Percentiles rank a stretch among this genome's conserved stretches.
Conservation (phyloP, 2,888 invertebrate genomes). For the Trissolcus brochymenae region DNA sequence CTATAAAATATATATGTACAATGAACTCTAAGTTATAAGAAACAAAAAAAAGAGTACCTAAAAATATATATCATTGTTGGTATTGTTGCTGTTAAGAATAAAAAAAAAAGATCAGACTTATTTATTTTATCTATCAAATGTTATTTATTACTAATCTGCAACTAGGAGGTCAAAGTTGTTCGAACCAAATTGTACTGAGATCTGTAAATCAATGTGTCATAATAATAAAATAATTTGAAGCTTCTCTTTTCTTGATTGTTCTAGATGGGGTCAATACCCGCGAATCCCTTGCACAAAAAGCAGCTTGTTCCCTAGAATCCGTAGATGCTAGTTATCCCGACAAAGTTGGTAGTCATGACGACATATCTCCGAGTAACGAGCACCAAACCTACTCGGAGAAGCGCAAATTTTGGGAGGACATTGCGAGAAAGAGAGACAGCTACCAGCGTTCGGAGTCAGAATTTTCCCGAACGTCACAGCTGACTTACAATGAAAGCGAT, state of each 20-base stretch:
- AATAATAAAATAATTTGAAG: constrained; percentile 62
- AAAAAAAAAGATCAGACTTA: no score
- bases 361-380: constrained; percentile 67
- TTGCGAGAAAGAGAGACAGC: constrained; percentile 71
- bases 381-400: constrained; percentile 74
- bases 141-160: no score
- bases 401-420: constrained; percentile 74
- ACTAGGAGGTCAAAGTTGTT: neutral
- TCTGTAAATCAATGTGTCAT: constrained; percentile 36
- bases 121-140: no score
- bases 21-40: no score
- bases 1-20: no score
- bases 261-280: constrained; percentile 74
- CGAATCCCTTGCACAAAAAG: constrained; percentile 74
- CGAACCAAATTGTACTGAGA: constrained; percentile 37
- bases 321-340: constrained; percentile 74
- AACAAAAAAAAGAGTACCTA: no score
- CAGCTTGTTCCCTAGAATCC: constrained; percentile 73
- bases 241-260: constrained; percentile 71
- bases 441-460: constrained; percentile 74
- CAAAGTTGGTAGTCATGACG: constrained; percentile 66
- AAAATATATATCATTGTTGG: no score
- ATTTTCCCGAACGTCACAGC: constrained; percentile 70
- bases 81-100: no score
- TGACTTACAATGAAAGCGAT: constrained; percentile 72